Base-by-base conservation (phyloP, 2,113 vertebrate species). In the Bubo scandiacus region DNA sequence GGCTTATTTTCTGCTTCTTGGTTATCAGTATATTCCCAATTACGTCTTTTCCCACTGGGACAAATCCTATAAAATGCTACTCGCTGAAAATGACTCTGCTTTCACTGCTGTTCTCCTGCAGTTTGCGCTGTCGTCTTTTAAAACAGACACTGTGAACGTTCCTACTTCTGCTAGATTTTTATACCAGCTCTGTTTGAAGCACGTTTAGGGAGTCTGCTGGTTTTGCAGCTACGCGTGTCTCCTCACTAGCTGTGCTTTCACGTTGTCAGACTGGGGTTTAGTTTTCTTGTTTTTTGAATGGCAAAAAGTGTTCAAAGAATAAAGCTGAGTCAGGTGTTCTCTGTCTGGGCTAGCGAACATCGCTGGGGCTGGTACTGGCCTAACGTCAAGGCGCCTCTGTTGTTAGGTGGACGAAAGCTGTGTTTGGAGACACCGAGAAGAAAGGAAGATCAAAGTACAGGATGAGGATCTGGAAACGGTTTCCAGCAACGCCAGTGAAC, bases 371-470 rank as follows among this genome's bases (percentile, higher is more conserved):
- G 61, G n/a, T 4, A 1, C 55, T 26, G 58, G 30, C 40, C 43
- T 65, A 9, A 54, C 6, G 2, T 15, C 7, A 62, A 25, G 34
- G 65, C 10, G 1, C 34, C 88, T 97, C 12, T 97, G 0, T 87
- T 49, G 30, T 1, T 3, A 99, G 99, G 99, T 99, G 68, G 99
- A 99, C 62, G 99, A 99, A 59, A 97, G 98, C 90, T 98, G 98
- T 58, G 97, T 99, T 67, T 99, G 98, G 97, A 98, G 99, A 77
- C 99, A 99, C 97, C 93, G 96, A 52, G 99, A 99, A 5, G 99
- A 99, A 82, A 98, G 99, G 87, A 99, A 98, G 94, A 98, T 99
- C 85, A 99, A 99, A 92, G 97, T 98, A 0, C 96, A 99, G 49
- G 99, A 99, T 7, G 99, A 99, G 93, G 99, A 99, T 55, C 93